Conservation (phyloP, 2,113 vertebrate species). For the Oriolus oriolus region DNA sequence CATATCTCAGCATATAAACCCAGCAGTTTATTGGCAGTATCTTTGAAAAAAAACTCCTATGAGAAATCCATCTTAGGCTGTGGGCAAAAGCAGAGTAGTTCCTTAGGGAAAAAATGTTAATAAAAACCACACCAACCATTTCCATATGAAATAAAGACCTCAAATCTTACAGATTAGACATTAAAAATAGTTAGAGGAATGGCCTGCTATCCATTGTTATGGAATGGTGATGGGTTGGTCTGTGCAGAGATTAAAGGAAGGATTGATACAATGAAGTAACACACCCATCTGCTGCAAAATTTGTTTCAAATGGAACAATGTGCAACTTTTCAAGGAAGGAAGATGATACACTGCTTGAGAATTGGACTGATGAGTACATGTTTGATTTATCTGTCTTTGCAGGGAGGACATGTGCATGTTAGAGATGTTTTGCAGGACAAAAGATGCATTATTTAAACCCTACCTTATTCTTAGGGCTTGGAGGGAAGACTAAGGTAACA, state of each 20-base stretch:
- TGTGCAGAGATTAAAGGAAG: neutral
- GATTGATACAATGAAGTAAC: neutral
- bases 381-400: neutral
- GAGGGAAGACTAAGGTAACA: neutral
- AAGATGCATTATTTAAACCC: neutral
- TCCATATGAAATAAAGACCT: neutral
- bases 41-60: neutral
- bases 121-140: neutral
- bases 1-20: neutral
- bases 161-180: neutral
- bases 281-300: neutral
- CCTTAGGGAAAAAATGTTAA: neutral
- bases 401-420: neutral
- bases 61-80: neutral
- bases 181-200: neutral
- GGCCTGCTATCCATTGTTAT: fast-evolving
- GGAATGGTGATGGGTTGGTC: neutral
- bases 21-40: neutral
- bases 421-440: neutral
- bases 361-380: neutral
- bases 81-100: neutral
- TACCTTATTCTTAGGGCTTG: neutral
- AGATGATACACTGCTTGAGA: neutral
- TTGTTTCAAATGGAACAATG: neutral
- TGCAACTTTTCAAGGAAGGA: neutral